Conservation (phyloP, 2,113 vertebrate species). For the Passerina amoena region DNA sequence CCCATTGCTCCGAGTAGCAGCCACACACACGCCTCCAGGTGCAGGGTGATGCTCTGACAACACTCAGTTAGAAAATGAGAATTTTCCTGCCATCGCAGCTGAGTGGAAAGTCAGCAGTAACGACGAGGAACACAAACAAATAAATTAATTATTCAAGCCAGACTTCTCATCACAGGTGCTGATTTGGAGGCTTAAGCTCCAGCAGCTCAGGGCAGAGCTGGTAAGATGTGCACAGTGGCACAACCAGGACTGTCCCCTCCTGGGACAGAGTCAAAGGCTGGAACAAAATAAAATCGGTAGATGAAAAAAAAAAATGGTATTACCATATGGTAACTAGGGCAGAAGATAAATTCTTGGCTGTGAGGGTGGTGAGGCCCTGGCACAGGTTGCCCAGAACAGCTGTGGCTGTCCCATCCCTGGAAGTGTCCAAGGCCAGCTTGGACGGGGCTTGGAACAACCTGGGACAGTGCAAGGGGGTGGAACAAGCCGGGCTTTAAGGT, state of each 20-base stretch:
- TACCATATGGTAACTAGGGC: background rate
- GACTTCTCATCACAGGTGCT: background rate
- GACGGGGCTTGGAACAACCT: background rate
- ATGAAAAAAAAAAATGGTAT: background rate
- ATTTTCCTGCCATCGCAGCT: background rate
- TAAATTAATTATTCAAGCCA: slow-evolving; percentile 19
- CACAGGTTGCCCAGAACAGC: background rate
- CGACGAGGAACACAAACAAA: background rate
- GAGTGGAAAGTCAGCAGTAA: background rate
- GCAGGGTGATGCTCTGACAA: background rate
- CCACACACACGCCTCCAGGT: background rate
- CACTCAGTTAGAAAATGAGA: background rate
- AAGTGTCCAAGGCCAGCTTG: background rate
- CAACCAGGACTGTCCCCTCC: background rate
- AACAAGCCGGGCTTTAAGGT: background rate
- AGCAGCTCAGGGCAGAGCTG: background rate
- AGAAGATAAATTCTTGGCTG: background rate
- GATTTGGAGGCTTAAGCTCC: background rate
- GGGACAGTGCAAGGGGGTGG: background rate
- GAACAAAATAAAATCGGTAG: background rate
- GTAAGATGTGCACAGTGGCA: background rate
- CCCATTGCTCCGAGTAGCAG: background rate
- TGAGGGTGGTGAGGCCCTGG: background rate
- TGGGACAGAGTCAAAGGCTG: background rate
- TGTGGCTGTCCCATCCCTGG: background rate